Percentiles rank a stretch among this genome's conserved stretches.
These are phyloP conservation scores for Hiodon alosoides DNA, from an alignment of 2,113 vertebrate species.

Conservation along the genomic window DNA sequence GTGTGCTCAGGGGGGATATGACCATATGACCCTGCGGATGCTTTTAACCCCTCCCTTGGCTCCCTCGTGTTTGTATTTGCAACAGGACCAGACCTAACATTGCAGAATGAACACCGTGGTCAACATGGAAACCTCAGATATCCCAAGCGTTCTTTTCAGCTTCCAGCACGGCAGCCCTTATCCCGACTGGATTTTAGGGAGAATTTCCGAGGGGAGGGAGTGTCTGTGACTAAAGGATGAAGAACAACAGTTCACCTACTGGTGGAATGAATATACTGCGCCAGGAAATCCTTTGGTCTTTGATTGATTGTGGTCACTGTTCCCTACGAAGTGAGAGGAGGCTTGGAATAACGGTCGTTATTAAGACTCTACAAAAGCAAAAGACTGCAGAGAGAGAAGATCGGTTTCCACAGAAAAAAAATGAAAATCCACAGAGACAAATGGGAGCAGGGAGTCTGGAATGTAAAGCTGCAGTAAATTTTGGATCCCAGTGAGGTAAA, in stretches of 20 bases:
- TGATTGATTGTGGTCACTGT: not conserved
- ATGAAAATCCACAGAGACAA: not conserved
- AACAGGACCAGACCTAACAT: not conserved
- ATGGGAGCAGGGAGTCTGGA: not conserved
- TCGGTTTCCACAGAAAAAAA: not conserved
- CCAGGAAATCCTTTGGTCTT: slow-evolving; percentile 16
- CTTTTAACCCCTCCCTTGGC: not conserved
- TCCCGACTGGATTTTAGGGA: not conserved
- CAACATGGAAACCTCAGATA: not conserved
- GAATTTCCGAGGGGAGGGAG: not conserved
- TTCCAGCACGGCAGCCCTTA: not conserved
- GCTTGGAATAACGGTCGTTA: not conserved
- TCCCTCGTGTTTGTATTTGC: not conserved
- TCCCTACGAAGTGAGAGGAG: slow-evolving; percentile 2
- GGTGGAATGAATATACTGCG: not conserved
- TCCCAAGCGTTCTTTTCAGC: no score
- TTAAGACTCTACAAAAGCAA: slow-evolving; percentile 1
- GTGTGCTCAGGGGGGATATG: not conserved
- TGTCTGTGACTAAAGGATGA: not conserved
- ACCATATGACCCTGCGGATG: not conserved
- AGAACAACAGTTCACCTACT: not conserved
- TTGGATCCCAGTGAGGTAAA: slow-evolving; percentile 12
- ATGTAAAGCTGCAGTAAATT: not conserved
- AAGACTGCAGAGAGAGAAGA: not conserved
- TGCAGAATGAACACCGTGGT: not conserved